Evolutionary conservation across 2,888 invertebrate species (phyloP).

Genomic region (Drosophila anomalata): DNA sequence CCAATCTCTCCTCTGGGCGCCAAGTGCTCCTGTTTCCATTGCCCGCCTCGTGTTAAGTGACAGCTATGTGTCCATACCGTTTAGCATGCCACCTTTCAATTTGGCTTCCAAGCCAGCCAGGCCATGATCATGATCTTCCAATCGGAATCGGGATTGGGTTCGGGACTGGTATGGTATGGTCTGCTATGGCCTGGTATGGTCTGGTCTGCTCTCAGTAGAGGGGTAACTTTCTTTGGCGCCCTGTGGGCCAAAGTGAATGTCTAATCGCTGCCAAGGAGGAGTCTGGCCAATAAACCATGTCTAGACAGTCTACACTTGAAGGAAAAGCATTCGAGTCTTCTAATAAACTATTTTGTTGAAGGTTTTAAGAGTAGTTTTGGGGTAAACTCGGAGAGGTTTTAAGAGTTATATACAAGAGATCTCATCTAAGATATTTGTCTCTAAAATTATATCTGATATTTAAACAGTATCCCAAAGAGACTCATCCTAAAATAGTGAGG

Average conservation of each 20-base stretch:
- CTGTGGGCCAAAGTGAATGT: constrained; percentile 62
- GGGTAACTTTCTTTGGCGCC: constrained; percentile 41
- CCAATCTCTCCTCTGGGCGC: constrained; percentile 18
- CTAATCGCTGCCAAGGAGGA: constrained; percentile 52
- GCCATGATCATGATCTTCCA: constrained; percentile 29
- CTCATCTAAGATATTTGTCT: too few relatives aligned
- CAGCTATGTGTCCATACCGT: constrained; percentile 61
- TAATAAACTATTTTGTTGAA: not conserved
- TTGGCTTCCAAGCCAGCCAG: constrained; percentile 34
- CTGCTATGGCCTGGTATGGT: not conserved
- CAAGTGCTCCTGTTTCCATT: constrained; percentile 30
- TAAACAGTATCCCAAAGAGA: too few relatives aligned
- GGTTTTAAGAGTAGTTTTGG: too few relatives aligned
- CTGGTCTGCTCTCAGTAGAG: not conserved
- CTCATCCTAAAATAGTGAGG: too few relatives aligned
- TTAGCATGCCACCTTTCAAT: constrained; percentile 76
- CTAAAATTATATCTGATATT: too few relatives aligned
- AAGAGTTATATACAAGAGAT: too few relatives aligned
- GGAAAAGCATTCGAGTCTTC: not conserved
- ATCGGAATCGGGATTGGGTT: constrained; percentile 10
- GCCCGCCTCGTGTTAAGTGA: constrained; percentile 47
- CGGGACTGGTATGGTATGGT: not conserved
- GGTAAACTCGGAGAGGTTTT: too few relatives aligned
- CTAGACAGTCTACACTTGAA: constrained; percentile 29
- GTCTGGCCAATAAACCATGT: constrained; percentile 22